A percentile compares a stretch with the other conserved stretches of the same genome.
These are phyloP conservation scores for Ophiothrix spiculata DNA, from an alignment of 35 echinoderm and acorn worm genomes.

Conservation along the genomic window DNA sequence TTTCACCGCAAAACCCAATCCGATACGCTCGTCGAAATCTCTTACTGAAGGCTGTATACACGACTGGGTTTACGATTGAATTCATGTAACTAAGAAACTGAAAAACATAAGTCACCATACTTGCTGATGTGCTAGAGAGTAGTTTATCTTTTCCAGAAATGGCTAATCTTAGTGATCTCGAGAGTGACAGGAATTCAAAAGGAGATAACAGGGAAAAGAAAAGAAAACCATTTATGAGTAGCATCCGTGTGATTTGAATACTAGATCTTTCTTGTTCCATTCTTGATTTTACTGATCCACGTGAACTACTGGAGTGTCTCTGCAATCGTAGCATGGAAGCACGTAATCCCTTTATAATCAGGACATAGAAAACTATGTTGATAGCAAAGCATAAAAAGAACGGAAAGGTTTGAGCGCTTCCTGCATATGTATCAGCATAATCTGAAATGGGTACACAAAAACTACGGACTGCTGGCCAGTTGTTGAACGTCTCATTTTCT, in stretches of 20 bases:
- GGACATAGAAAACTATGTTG: neutral
- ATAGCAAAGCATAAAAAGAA: neutral
- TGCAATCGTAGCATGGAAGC: neutral
- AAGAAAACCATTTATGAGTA: neutral
- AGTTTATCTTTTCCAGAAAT: neutral
- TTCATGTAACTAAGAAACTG: constrained; percentile 45
- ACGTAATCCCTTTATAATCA: neutral
- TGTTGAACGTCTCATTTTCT: neutral
- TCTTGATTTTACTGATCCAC: neutral
- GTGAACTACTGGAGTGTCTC: neutral
- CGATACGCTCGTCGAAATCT: constrained; percentile 49
- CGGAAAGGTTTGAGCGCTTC: neutral
- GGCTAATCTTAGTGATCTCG: neutral
- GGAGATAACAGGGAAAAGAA: neutral
- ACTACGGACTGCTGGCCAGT: neutral
- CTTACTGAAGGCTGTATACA: constrained; percentile 52
- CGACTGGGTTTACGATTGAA: constrained; percentile 52
- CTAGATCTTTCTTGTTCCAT: neutral
- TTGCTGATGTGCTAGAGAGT: neutral
- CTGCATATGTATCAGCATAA: neutral
- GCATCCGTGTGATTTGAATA: neutral
- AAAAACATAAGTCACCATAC: neutral
- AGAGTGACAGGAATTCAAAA: neutral
- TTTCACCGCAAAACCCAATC: neutral
- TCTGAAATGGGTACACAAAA: neutral